Evolutionary conservation across 2,888 invertebrate genomes (phyloP).

Genomic region (Laothoe populi): DNA sequence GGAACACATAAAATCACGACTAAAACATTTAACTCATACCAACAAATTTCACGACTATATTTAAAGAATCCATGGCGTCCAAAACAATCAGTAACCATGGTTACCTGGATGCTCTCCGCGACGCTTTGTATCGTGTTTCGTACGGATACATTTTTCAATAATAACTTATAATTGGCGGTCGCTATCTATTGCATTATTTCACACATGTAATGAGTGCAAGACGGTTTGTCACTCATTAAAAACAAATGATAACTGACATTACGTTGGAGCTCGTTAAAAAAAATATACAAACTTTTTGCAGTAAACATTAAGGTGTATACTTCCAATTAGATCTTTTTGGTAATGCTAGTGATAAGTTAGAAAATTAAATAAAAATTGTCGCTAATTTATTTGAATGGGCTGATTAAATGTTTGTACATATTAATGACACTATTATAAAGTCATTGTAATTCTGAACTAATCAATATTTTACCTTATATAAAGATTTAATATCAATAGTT

Average conservation of each 20-base stretch:
- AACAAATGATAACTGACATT: neutral
- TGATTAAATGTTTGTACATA: no score
- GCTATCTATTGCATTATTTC: neutral
- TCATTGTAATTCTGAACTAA: no score
- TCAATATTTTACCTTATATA: no score
- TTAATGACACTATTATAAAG: no score
- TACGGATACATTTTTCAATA: conserved; percentile 39
- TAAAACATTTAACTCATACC: no score
- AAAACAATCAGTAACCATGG: conserved; percentile 27
- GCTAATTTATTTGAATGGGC: no score
- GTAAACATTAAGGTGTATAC: neutral
- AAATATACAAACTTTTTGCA: neutral
- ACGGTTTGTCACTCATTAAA: neutral
- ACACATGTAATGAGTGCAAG: neutral
- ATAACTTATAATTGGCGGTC: neutral
- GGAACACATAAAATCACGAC: no score
- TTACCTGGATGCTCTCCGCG: conserved; percentile 36
- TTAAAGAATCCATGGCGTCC: neutral
- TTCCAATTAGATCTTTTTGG: no score
- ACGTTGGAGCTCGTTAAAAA: neutral
- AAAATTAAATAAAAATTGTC: no score
- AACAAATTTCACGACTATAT: no score
- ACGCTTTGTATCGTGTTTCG: conserved; percentile 38
- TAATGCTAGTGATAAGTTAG: no score
- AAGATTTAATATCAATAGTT: no score